Evolutionary conservation across 1,140 invertebrate genomes (phyloP).

Genomic region (Pectinophora gossypiella): DNA sequence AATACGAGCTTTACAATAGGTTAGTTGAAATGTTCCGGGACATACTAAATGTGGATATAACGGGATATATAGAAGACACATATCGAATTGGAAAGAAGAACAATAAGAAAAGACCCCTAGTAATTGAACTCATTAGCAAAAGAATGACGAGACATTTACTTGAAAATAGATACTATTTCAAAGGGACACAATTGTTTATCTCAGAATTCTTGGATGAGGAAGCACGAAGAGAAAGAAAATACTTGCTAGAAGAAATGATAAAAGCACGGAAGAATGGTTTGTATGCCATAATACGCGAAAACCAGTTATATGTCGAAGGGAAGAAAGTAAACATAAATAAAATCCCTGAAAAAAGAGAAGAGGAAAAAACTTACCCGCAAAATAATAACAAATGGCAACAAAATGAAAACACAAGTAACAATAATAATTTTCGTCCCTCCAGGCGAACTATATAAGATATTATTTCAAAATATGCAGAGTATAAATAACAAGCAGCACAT

Average conservation of each 20-base stretch:
- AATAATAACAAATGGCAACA: too few species aligned
- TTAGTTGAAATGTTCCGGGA: constrained; percentile 5
- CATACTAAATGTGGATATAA: constrained; percentile 5
- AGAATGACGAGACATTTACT: constrained; percentile 13
- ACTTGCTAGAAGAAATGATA: constrained; percentile 7
- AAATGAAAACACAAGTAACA: too few species aligned
- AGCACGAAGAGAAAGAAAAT: constrained; percentile 4
- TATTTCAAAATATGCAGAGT: not conserved
- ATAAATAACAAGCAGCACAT: not conserved
- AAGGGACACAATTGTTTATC: constrained; percentile 4
- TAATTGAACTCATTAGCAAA: constrained; percentile 14
- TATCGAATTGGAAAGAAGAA: constrained; percentile 10
- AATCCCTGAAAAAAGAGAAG: constrained; percentile 5
- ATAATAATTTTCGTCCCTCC: too few species aligned
- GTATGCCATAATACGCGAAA: constrained; percentile 16
- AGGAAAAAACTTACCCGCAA: not conserved
- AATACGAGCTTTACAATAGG: constrained; percentile 4
- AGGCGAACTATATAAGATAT: too few species aligned
- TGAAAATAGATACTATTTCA: constrained; percentile 8
- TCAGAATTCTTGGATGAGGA: constrained; percentile 2
- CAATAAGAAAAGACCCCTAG: constrained; percentile 6
- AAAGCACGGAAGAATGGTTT: constrained; percentile 12
- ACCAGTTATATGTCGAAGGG: constrained; percentile 13
- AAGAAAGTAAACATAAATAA: too few species aligned
- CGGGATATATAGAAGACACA: constrained; percentile 14